phyloP scores from a whole-genome alignment of 2,797 vertebrate species.

The Pseudopleuronectes americanus region DNA sequence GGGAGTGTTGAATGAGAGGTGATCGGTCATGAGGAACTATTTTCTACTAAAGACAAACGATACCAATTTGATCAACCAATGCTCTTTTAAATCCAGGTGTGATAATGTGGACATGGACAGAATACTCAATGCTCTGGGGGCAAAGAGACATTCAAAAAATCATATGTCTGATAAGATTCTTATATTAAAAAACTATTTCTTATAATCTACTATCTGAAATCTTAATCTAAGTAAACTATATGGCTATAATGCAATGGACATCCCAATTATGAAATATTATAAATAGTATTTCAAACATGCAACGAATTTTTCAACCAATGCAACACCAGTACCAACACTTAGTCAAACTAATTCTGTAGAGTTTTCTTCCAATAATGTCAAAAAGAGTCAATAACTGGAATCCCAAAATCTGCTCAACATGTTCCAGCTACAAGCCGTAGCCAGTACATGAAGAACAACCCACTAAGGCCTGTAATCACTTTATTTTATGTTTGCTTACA shows the following conservation, averaged over 20 bases:
- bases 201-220: no score
- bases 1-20: no score
- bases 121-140: no score
- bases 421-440: background rate
- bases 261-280: no score
- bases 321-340: background rate
- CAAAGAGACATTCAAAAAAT: no score
- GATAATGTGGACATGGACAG: no score
- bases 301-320: background rate
- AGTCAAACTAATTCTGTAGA: background rate
- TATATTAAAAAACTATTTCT: no score
- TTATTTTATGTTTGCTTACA: conserved; percentile 13
- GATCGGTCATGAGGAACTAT: no score
- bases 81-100: no score
- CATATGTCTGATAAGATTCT: no score
- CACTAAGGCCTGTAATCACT: no score
- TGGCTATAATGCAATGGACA: background rate
- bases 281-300: background rate
- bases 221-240: background rate
- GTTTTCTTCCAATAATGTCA: background rate
- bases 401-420: conserved; percentile 15
- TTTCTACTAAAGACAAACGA: background rate
- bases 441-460: background rate
- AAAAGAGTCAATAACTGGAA: background rate
- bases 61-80: background rate